A percentile compares a stretch with the other conserved stretches of the same genome.
Conservation (phyloP, 2,113 vertebrate species). For the Gymnobelideus leadbeateri region DNA sequence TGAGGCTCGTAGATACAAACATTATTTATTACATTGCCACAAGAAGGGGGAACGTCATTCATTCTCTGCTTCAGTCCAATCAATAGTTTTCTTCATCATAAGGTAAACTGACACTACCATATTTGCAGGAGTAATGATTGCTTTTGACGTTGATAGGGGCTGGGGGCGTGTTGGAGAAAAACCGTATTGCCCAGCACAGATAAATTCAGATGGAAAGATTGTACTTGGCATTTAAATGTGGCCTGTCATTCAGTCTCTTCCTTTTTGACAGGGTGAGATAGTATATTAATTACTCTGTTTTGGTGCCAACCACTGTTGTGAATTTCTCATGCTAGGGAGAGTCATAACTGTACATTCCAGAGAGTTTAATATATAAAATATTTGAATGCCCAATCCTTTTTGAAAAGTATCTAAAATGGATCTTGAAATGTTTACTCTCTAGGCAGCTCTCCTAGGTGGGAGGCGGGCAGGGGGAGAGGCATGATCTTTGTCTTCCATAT, state of each 20-base stretch:
- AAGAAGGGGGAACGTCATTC: background rate
- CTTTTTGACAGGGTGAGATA: background rate
- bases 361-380: background rate
- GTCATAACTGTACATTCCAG: background rate
- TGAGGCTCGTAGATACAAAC: background rate
- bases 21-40: background rate
- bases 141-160: background rate
- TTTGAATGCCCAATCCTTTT: background rate
- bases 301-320: background rate
- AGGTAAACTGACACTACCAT: background rate
- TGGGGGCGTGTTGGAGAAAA: background rate
- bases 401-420: background rate
- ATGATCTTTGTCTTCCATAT: background rate
- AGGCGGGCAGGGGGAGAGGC: background rate
- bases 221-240: background rate
- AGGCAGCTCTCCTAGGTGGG: background rate
- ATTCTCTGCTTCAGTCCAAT: too few species aligned
- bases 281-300: conserved; percentile 3
- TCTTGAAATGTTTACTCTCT: background rate
- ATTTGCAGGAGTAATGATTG: conserved; percentile 1
- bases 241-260: background rate
- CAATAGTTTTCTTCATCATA: background rate
- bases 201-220: background rate
- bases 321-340: background rate
- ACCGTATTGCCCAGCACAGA: background rate